Conservation (phyloP, 2,888 invertebrate species). For the Ganaspis brasiliensis region DNA sequence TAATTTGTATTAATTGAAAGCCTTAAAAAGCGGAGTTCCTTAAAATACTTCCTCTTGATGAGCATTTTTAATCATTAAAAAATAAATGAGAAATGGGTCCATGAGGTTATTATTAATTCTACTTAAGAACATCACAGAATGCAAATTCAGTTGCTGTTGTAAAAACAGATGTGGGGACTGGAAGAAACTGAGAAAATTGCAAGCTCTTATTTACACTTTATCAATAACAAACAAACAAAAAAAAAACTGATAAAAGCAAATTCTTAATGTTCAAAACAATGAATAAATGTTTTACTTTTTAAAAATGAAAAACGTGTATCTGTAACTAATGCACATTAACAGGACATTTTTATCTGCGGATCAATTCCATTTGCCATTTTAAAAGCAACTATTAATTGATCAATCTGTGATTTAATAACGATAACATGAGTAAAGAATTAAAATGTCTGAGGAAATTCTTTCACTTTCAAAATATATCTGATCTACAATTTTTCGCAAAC, state of each 20-base stretch:
- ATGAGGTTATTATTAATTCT: slow-evolving; percentile 15
- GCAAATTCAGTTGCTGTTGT: slow-evolving; percentile 29
- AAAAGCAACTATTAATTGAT: not conserved
- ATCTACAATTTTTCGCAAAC: not conserved
- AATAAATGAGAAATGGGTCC: slow-evolving; percentile 1
- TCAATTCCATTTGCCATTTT: slow-evolving; percentile 6
- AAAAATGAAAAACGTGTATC: not conserved
- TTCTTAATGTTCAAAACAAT: not conserved
- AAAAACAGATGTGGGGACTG: not conserved
- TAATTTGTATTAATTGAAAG: not conserved
- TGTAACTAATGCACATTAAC: slow-evolving; percentile 26
- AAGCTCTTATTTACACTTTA: slow-evolving; percentile 9
- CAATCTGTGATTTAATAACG: not conserved
- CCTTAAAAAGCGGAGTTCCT: not conserved
- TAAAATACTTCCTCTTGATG: not conserved
- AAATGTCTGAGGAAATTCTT: not conserved
- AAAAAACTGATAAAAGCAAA: slow-evolving; percentile 2
- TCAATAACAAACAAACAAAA: not conserved
- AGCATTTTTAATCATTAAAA: slow-evolving; percentile 4
- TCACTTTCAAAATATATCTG: not conserved
- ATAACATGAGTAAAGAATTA: not conserved
- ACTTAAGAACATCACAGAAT: slow-evolving; percentile 26
- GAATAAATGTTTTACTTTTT: not conserved
- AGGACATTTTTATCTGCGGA: not conserved
- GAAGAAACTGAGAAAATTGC: slow-evolving; percentile 17